Evolutionary conservation across 2,888 invertebrate species (phyloP).

Genomic region (Tribolium freemani): DNA sequence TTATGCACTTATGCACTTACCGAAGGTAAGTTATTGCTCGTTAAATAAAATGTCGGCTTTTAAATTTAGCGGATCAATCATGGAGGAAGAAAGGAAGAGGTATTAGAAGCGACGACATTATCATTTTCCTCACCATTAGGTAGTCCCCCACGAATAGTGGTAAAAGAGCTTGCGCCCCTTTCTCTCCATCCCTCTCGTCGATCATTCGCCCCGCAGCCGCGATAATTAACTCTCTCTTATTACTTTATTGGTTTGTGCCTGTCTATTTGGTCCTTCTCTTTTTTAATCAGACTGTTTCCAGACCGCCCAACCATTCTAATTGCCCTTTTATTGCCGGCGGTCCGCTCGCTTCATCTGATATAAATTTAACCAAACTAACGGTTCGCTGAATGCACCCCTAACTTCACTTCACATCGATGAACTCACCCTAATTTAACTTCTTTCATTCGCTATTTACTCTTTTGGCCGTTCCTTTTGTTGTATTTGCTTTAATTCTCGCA

Average conservation of each 20-base stretch:
- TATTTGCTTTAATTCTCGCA: slow-evolving; percentile 46
- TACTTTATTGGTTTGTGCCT: slow-evolving; percentile 68
- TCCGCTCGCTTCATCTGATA: slow-evolving; percentile 64
- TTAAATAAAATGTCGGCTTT: too few species aligned
- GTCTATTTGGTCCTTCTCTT: slow-evolving; percentile 67
- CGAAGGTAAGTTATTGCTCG: not conserved
- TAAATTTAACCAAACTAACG: slow-evolving; percentile 66
- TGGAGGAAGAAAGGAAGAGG: not conserved
- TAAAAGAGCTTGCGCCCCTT: slow-evolving; percentile 27
- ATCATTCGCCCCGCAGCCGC: slow-evolving; percentile 49
- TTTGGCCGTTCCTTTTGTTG: slow-evolving; percentile 48
- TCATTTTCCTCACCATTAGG: slow-evolving; percentile 49
- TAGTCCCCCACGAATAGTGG: slow-evolving; percentile 42
- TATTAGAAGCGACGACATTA: slow-evolving; percentile 38
- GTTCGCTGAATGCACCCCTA: slow-evolving; percentile 57
- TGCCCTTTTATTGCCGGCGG: slow-evolving; percentile 67
- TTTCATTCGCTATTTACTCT: slow-evolving; percentile 57
- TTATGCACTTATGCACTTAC: too few species aligned
- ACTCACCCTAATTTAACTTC: slow-evolving; percentile 58
- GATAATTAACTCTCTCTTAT: slow-evolving; percentile 68
- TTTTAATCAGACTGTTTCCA: slow-evolving; percentile 68
- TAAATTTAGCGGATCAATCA: not conserved
- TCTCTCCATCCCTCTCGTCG: slow-evolving; percentile 33
- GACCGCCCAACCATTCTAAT: slow-evolving; percentile 67
- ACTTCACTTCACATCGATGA: slow-evolving; percentile 43